phyloP scores from a whole-genome alignment of 2,113 vertebrate genomes.

The Tupaia chinensis region DNA sequence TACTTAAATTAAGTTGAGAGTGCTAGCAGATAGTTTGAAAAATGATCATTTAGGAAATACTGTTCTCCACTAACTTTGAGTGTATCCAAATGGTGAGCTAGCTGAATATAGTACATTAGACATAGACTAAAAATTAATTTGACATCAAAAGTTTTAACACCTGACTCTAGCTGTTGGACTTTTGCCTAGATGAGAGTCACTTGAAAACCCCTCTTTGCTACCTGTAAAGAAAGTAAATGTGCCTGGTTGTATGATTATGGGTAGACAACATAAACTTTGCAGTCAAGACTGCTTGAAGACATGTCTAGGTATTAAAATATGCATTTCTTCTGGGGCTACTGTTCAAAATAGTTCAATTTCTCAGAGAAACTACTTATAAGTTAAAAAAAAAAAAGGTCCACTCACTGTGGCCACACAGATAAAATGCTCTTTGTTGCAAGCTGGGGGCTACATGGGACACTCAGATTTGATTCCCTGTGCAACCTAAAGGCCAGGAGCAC shows the following conservation, averaged over 20 bases:
- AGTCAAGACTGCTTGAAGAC: conserved; percentile 65
- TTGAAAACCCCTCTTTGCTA: conserved; percentile 71
- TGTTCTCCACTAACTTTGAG: conserved; percentile 72
- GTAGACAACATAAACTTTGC: conserved; percentile 75
- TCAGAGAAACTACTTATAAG: neutral
- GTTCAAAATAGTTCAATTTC: conserved; percentile 68
- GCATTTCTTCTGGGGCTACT: conserved; percentile 64
- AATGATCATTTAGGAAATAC: conserved; percentile 72
- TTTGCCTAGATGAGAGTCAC: conserved; percentile 78
- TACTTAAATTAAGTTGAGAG: conserved; percentile 79
- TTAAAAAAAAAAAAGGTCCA: neutral
- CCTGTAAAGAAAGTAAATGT: conserved; percentile 72
- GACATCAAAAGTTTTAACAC: conserved; percentile 70
- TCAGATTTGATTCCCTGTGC: too few relatives aligned
- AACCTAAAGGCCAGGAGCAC: too few relatives aligned
- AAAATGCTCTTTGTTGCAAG: too few relatives aligned
- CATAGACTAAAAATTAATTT: conserved; percentile 84
- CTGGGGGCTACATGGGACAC: too few relatives aligned
- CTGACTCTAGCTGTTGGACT: conserved; percentile 74
- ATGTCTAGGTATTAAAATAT: conserved; percentile 70
- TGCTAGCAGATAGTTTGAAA: conserved; percentile 63
- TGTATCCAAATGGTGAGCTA: conserved; percentile 69
- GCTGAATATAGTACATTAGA: conserved; percentile 76
- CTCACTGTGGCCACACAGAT: too few relatives aligned
- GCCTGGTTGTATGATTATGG: conserved; percentile 62